Conservation (phyloP, 2,113 vertebrate genomes). For the Martes martes region DNA sequence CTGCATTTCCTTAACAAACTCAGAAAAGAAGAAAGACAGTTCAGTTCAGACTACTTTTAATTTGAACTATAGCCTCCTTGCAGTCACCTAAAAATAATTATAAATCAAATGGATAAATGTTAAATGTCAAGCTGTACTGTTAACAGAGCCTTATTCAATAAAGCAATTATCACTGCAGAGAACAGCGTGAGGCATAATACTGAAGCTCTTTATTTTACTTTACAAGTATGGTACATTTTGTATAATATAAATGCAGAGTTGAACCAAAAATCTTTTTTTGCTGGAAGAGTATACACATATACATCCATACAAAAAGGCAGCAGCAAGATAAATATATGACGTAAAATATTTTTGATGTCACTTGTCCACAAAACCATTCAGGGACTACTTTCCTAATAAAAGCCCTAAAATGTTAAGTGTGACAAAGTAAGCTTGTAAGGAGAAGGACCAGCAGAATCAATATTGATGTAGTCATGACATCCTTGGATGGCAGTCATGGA, state of each 20-base stretch:
- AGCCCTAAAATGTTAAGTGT: not conserved
- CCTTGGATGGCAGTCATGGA: not conserved
- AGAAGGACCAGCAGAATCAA: not conserved
- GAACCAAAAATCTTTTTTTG: not conserved
- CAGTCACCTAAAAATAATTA: conserved; percentile 45
- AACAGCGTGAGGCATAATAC: not conserved
- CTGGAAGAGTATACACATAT: not conserved
- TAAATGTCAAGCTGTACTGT: conserved; percentile 41
- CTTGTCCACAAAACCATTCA: not conserved
- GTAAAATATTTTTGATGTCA: not conserved
- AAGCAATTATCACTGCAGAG: conserved; percentile 28
- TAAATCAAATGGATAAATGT: conserved; percentile 54
- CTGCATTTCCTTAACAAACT: conserved; percentile 28
- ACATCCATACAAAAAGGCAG: not conserved
- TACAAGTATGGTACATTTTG: not conserved
- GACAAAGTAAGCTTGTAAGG: not conserved
- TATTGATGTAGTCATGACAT: not conserved
- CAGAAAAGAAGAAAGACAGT: not conserved
- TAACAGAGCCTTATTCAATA: conserved; percentile 47
- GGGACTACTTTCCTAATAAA: conserved; percentile 21
- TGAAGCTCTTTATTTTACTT: conserved; percentile 34
- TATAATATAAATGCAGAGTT: conserved; percentile 15
- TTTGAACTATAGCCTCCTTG: not conserved
- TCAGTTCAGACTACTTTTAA: conserved; percentile 33
- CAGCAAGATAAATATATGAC: not conserved